These are phyloP conservation scores for Hemicentrotus pulcherrimus DNA, from an alignment of 35 echinoderm and acorn worm species.

Conservation along the genomic window DNA sequence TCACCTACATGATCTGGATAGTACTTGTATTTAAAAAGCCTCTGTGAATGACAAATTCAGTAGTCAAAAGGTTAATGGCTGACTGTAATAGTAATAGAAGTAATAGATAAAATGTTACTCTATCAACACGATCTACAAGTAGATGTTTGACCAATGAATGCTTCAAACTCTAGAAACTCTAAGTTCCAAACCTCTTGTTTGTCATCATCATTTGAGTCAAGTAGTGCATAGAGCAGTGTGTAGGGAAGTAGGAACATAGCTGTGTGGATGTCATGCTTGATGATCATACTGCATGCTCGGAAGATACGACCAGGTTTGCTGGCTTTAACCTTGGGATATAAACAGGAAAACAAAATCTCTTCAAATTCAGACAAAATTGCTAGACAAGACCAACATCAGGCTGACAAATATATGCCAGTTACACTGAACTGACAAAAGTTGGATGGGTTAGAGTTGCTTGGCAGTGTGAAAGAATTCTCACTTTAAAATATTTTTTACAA, in stretches of 20 bases:
- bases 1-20: no score
- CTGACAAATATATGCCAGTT: neutral
- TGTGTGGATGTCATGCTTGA: slow-evolving; percentile 95
- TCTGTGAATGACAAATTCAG: no score
- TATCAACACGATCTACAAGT: no score
- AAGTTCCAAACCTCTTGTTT: slow-evolving; percentile 69
- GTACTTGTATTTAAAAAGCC: no score
- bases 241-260: slow-evolving; percentile 89
- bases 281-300: slow-evolving; percentile 79
- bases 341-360: neutral
- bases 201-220: slow-evolving; percentile 61
- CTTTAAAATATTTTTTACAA: neutral
- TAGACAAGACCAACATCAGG: neutral
- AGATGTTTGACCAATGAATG: no score
- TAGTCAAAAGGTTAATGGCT: no score
- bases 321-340: slow-evolving; percentile 69
- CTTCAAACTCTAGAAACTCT: no score
- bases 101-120: no score
- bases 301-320: slow-evolving; percentile 76
- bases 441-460: no score
- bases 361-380: neutral
- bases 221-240: slow-evolving; percentile 76
- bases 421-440: no score
- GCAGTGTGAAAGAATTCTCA: no score
- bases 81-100: no score